Base-by-base conservation (phyloP, 92 coral and sea anemone species). In the Blastomussa wellsi region DNA sequence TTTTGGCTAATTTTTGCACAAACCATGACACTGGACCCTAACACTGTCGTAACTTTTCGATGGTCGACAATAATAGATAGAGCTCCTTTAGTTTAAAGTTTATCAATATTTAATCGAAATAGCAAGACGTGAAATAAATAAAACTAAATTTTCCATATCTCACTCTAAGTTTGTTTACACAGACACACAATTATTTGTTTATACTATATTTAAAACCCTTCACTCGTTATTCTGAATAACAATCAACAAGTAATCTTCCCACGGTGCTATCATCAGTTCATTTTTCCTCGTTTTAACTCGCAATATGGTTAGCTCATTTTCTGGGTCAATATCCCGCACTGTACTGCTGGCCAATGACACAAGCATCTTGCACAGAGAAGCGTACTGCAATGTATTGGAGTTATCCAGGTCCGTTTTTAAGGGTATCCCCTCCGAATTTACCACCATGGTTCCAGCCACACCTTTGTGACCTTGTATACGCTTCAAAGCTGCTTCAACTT, bases 241-340 rank as follows among this genome's bases (percentile, higher is more conserved):
- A 79, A 94, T 92, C 52, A 94, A 87, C 3, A 86, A 51, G 28
- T 90, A 94, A 42, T 81, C 93, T 9, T 94, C 94, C 19, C 85
- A 79, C 0, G 98, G 98, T 0, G 98, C 95, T n/a, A 94, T 86
- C 31, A 94, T 94, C 55, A 94, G 19, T 77, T 94, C 98, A 79
- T 94, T 90, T 87, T 94, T 94, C 87, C 85, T 88, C n/a, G 98
- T 88, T 29, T 89, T 49, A 15, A 94, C 98, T 64, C 98, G 78
- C 6, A 94, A 90, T 16, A 94, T 88, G 22, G 92, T 74, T 35
- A 94, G 88, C 52, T 85, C 93, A 57, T 94, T 90, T 47, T 87
- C 92, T 5, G 98, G 98, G 57, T 94, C 98, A 8, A 94, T 87
- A 74, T 94, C 98, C 10, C 98, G 90, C 14, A 94, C 98, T 2